These are phyloP conservation scores for Cotesia congregata DNA, from an alignment of 2,888 invertebrate genomes.

Conservation along the genomic window DNA sequence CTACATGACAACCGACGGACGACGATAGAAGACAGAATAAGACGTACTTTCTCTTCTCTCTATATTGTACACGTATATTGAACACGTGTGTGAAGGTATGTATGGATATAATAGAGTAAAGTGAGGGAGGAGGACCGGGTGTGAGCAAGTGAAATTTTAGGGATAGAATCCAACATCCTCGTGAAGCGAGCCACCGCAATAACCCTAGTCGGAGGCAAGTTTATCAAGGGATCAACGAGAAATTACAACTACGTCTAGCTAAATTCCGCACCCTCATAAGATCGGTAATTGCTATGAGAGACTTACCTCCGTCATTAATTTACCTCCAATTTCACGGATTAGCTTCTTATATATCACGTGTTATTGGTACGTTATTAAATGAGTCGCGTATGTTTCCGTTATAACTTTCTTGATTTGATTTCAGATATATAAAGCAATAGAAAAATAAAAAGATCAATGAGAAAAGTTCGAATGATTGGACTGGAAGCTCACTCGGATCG, in stretches of 20 bases:
- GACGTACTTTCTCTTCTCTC: neutral
- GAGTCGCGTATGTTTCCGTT: neutral
- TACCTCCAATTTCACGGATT: conserved; percentile 40
- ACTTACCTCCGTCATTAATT: conserved; percentile 45
- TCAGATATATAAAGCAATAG: neutral
- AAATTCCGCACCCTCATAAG: conserved; percentile 42
- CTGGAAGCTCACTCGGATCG: conserved; percentile 6
- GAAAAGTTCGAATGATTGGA: conserved; percentile 30
- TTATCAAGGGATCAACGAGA: conserved; percentile 60
- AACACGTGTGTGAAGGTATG: neutral
- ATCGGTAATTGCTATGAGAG: conserved; percentile 59
- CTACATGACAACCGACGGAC: conserved; percentile 35
- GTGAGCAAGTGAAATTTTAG: neutral
- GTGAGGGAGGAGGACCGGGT: neutral
- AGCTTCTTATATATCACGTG: conserved; percentile 6
- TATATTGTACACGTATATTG: no score
- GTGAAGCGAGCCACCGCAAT: conserved; percentile 47
- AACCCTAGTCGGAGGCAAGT: conserved; percentile 56
- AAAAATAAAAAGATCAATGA: conserved; percentile 21
- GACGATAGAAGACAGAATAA: conserved; percentile 10
- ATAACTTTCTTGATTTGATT: conserved; percentile 10
- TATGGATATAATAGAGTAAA: no score
- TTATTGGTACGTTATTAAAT: neutral
- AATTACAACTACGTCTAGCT: conserved; percentile 58
- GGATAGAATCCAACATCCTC: conserved; percentile 3